Conservation (phyloP, 2,797 vertebrate genomes). For the Cyclura pinguis region DNA sequence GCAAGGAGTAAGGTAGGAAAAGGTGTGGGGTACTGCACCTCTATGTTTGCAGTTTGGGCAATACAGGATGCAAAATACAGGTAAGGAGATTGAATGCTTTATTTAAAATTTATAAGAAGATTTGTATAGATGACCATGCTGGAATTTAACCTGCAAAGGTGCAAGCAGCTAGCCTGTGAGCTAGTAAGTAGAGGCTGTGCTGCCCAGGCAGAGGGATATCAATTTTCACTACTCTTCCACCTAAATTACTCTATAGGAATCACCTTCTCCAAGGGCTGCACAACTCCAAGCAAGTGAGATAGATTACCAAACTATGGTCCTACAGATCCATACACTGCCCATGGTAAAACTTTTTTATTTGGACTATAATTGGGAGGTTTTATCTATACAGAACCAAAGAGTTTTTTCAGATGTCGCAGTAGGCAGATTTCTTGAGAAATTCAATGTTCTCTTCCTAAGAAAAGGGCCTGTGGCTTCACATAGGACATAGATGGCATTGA, state of each 20-base stretch:
- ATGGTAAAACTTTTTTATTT: no score
- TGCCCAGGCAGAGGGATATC: neutral
- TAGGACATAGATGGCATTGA: no score
- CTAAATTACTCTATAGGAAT: neutral
- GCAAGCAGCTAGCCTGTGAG: neutral
- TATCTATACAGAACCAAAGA: no score
- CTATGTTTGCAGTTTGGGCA: neutral
- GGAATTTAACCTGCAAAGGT: neutral
- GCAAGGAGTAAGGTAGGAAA: neutral
- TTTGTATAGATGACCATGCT: neutral
- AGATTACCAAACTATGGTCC: neutral
- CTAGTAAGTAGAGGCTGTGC: neutral
- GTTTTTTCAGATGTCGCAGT: no score
- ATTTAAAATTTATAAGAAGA: neutral
- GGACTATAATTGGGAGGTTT: no score
- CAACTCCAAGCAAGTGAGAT: neutral
- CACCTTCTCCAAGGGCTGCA: neutral
- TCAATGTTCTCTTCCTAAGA: no score
- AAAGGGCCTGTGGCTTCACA: no score
- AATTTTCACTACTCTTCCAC: neutral
- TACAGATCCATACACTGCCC: neutral
- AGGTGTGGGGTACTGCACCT: neutral
- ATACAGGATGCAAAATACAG: neutral
- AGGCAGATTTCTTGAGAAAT: no score
- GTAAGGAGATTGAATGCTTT: neutral